phyloP scores from a whole-genome alignment of 2,113 vertebrate species.

The Tonatia bakeri region DNA sequence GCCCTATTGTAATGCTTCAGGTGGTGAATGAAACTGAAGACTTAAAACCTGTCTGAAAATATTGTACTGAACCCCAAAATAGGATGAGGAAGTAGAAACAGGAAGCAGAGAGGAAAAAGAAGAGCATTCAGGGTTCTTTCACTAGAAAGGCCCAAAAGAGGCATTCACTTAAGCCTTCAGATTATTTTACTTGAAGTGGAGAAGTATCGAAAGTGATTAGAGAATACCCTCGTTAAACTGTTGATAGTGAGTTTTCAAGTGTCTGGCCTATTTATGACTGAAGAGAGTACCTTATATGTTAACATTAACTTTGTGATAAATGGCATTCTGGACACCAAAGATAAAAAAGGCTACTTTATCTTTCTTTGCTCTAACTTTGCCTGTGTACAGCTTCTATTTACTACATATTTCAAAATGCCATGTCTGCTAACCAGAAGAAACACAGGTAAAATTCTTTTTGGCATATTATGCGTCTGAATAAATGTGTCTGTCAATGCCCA shows the following conservation, averaged over 20 bases:
- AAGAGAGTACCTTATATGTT: slow-evolving; percentile 40
- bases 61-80: background rate
- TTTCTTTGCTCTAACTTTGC: background rate
- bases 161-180: background rate
- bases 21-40: background rate
- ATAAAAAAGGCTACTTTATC: background rate
- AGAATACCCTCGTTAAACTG: background rate
- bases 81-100: background rate
- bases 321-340: slow-evolving; percentile 8
- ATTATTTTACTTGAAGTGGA: background rate
- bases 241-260: slow-evolving; percentile 14
- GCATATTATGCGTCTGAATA: background rate
- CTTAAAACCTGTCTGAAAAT: background rate
- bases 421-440: background rate
- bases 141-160: background rate
- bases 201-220: background rate
- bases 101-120: background rate
- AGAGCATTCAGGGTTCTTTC: background rate
- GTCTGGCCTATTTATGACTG: slow-evolving; percentile 8
- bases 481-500: background rate
- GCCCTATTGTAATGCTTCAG: background rate
- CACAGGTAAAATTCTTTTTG: background rate
- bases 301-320: slow-evolving; percentile 13
- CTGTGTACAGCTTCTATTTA: background rate
- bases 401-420: background rate